These are phyloP conservation scores for Prunella strophiata DNA, from an alignment of 2,797 vertebrate species.

Conservation along the genomic window DNA sequence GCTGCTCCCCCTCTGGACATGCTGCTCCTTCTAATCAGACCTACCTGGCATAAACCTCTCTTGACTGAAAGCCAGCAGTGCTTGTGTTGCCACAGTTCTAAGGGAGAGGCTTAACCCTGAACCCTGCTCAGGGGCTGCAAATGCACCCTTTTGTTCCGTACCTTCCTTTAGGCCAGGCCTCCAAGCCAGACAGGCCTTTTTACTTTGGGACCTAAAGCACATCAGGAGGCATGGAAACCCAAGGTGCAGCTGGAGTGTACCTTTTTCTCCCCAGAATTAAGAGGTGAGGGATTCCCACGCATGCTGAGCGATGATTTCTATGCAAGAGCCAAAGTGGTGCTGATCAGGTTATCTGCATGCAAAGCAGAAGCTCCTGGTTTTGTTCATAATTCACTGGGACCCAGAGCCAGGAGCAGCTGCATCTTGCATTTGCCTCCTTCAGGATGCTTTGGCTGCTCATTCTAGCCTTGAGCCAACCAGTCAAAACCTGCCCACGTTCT, in stretches of 20 bases:
- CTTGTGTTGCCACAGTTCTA: not conserved
- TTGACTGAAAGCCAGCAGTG: slow-evolving; percentile 32
- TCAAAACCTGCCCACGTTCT: slow-evolving; percentile 66
- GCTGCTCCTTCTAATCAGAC: slow-evolving; percentile 62
- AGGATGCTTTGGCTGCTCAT: slow-evolving; percentile 33
- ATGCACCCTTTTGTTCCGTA: not conserved
- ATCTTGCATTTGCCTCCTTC: slow-evolving; percentile 34
- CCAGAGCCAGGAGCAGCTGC: slow-evolving; percentile 15
- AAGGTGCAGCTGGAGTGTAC: not conserved
- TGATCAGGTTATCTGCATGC: slow-evolving; percentile 54
- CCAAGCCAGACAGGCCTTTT: not conserved
- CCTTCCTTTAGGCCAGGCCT: not conserved
- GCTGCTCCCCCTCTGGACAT: slow-evolving; percentile 67
- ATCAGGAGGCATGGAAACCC: not conserved
- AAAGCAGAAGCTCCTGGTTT: slow-evolving; percentile 59
- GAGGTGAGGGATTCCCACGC: slow-evolving; percentile 18
- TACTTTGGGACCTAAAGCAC: not conserved
- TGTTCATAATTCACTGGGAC: slow-evolving; percentile 37
- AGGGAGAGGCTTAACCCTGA: slow-evolving; percentile 42
- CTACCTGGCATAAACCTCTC: slow-evolving; percentile 43
- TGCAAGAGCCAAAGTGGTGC: not conserved
- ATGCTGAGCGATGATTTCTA: slow-evolving; percentile 21
- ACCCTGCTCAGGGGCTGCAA: not conserved
- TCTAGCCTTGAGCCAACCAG: slow-evolving; percentile 66
- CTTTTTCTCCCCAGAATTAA: not conserved